Evolutionary conservation across 2,888 invertebrate species (phyloP).

Genomic region (Chymomyza amoena): DNA sequence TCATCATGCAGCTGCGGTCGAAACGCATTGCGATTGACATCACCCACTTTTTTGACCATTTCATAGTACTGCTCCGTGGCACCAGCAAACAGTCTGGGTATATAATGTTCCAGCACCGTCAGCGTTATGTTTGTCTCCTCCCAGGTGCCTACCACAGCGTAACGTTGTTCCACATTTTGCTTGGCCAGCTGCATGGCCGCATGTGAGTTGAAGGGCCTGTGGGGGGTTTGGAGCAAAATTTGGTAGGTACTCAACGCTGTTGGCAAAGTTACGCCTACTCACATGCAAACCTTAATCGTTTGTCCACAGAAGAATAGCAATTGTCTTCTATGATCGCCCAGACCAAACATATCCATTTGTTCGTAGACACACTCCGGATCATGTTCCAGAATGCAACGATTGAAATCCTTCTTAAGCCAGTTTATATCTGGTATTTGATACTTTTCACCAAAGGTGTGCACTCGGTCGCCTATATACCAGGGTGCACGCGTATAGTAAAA

Average conservation of each 20-base stretch:
- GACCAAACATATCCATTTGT: constrained; percentile 85
- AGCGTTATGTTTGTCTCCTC: constrained; percentile 92
- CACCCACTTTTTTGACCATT: constrained; percentile 45
- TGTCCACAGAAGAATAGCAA: constrained; percentile 93
- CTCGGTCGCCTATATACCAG: constrained; percentile 91
- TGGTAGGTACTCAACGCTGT: background rate
- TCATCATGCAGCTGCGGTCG: constrained; percentile 90
- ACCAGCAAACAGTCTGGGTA: constrained; percentile 85
- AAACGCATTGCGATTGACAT: constrained; percentile 82
- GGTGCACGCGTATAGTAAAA: constrained; percentile 93
- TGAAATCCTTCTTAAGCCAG: constrained; percentile 92
- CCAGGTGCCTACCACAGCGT: constrained; percentile 91
- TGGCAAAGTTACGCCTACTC: constrained; percentile 80
- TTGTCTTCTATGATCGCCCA: constrained; percentile 90
- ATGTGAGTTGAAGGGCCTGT: constrained; percentile 89
- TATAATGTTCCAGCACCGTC: constrained; percentile 78
- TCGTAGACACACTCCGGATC: constrained; percentile 89
- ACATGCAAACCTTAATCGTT: constrained; percentile 82
- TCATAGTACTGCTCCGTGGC: constrained; percentile 86
- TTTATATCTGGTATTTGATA: constrained; percentile 77
- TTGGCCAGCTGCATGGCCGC: constrained; percentile 90
- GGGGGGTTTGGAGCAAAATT: background rate
- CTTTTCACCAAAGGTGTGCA: constrained; percentile 49
- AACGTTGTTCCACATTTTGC: constrained; percentile 88
- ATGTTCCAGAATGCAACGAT: constrained; percentile 88